Conservation (phyloP, 2,113 vertebrate genomes). For the Antechinus stuartii region DNA sequence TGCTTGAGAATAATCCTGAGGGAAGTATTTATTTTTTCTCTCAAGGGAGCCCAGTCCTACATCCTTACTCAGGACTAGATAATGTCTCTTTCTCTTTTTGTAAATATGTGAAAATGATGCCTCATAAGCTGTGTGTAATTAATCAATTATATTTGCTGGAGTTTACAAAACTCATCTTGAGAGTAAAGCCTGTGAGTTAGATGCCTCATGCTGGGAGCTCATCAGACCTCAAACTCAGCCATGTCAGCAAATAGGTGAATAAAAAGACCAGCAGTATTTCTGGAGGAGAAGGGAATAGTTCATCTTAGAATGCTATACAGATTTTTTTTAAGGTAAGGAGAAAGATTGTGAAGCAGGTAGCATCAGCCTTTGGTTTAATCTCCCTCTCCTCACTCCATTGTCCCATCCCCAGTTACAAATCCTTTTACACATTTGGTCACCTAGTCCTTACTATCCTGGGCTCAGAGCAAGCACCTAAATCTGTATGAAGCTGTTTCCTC, state of each 20-base stretch:
- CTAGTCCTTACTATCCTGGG: not conserved
- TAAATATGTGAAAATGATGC: slow-evolving; percentile 16
- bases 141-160: not conserved
- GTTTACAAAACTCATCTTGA: not conserved
- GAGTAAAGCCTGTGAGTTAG: not conserved
- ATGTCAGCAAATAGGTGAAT: not conserved
- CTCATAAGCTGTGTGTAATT: not conserved
- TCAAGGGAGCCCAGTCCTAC: rapidly evolving
- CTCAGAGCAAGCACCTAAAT: not conserved
- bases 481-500: not conserved
- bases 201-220: not conserved
- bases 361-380: not conserved
- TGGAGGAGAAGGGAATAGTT: not conserved
- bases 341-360: not conserved
- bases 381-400: not conserved
- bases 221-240: not conserved
- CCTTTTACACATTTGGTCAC: rapidly evolving
- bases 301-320: not conserved
- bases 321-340: not conserved
- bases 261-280: not conserved
- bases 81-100: not conserved
- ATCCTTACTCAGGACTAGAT: not conserved
- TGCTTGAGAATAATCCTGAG: slow-evolving; percentile 15
- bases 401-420: not conserved
- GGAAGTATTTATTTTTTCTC: not conserved